phyloP scores from a whole-genome alignment of 2,797 vertebrate species.

The Phataginus tetradactyla region DNA sequence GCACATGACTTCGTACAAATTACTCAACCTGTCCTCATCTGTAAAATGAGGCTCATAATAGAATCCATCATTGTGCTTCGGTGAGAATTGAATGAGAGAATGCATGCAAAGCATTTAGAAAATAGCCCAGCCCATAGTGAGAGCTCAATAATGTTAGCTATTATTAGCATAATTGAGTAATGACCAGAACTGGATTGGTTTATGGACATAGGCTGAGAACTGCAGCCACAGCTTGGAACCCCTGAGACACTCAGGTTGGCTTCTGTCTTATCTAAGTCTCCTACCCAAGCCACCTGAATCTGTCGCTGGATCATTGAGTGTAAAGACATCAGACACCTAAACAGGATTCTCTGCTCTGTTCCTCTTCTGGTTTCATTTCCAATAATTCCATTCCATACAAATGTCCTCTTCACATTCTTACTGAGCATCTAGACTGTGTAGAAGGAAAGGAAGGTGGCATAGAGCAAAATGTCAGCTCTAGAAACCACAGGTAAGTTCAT shows the following conservation, averaged over 20 bases:
- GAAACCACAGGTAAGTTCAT: background rate
- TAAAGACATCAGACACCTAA: background rate
- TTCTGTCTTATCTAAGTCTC: background rate
- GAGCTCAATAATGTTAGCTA: background rate
- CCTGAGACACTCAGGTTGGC: background rate
- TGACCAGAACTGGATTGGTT: background rate
- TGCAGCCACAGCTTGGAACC: background rate
- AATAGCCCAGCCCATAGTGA: background rate
- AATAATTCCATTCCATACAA: background rate
- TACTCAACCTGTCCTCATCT: background rate
- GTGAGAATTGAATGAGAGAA: background rate
- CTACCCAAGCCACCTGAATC: background rate
- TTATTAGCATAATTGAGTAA: background rate
- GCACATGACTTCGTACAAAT: background rate
- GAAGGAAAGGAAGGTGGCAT: background rate
- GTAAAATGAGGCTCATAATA: background rate
- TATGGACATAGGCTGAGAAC: background rate
- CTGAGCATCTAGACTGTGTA: background rate
- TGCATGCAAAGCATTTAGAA: background rate
- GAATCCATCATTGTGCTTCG: background rate
- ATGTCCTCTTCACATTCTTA: background rate
- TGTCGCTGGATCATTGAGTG: background rate
- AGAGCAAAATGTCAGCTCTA: background rate
- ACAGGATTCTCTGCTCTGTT: background rate
- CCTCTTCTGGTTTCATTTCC: background rate